Percentiles rank a stretch among this genome's conserved stretches.
Conservation (phyloP, 2,113 vertebrate genomes). For the Raphicerus campestris region DNA sequence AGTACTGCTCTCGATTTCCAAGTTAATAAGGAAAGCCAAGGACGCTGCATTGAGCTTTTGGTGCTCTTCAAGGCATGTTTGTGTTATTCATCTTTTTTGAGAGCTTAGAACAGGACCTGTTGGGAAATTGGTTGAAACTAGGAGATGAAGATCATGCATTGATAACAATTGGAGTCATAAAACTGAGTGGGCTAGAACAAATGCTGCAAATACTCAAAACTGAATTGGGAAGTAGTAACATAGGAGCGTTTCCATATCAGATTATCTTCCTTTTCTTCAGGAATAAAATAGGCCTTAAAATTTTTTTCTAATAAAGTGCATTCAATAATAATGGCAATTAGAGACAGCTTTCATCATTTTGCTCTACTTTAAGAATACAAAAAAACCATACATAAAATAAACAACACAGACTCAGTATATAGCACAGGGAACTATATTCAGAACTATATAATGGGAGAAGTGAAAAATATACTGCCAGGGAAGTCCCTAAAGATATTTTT, state of each 20-base stretch:
- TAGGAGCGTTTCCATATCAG: not conserved
- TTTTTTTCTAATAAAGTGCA: not conserved
- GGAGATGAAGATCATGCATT: not conserved
- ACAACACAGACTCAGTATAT: not conserved
- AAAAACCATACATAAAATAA: not conserved
- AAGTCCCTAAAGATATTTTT: not conserved
- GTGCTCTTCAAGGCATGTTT: not conserved
- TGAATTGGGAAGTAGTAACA: not conserved
- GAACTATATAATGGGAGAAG: not conserved
- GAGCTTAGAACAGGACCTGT: not conserved
- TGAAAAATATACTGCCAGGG: not conserved
- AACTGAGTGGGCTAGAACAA: not conserved
- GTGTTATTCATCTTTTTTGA: not conserved
- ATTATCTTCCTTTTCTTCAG: not conserved
- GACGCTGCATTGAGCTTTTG: not conserved
- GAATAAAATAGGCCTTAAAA: not conserved
- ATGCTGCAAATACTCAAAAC: not conserved
- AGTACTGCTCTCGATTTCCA: not conserved
- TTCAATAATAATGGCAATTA: not conserved
- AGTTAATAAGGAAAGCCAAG: not conserved
- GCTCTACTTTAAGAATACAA: not conserved
- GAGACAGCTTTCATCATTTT: not conserved
- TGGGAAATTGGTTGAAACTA: not conserved
- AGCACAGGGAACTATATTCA: not conserved
- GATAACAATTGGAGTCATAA: not conserved